A percentile compares a stretch with the other conserved stretches of the same genome.
phyloP scores from a whole-genome alignment of 1,140 invertebrate species.

The Drosophila kanapiae region DNA sequence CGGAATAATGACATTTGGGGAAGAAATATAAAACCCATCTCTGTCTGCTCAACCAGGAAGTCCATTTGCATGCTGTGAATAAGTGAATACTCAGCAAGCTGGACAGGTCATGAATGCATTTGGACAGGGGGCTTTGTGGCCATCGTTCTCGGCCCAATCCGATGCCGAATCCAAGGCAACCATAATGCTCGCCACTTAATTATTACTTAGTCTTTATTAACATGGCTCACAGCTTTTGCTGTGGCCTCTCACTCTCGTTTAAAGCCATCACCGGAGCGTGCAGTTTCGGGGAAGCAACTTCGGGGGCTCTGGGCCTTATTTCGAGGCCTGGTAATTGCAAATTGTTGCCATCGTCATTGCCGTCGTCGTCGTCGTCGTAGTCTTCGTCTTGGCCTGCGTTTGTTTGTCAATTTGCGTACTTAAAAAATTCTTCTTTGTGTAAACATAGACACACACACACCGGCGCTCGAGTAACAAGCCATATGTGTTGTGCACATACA shows the following conservation, averaged over 20 bases:
- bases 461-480: conserved; percentile 41
- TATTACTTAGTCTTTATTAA: conserved; percentile 61
- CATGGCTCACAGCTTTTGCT: conserved; percentile 33
- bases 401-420: conserved; percentile 79
- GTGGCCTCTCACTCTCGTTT: conserved; percentile 47
- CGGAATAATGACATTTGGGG: not conserved
- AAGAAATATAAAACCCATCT: not conserved
- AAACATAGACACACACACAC: conserved; percentile 25
- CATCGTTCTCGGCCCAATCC: conserved; percentile 1
- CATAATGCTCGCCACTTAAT: conserved; percentile 49
- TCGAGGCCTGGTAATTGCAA: conserved; percentile 45
- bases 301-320: conserved; percentile 11
- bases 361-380: not conserved
- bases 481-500: conserved; percentile 61
- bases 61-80: conserved; percentile 60
- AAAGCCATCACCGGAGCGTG: conserved; percentile 49
- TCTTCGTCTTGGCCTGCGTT: conserved; percentile 40
- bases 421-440: conserved; percentile 72
- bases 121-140: not conserved
- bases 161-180: conserved; percentile 35
- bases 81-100: conserved; percentile 12
- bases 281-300: conserved; percentile 22
- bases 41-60: not conserved
- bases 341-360: conserved; percentile 46
- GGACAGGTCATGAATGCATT: conserved; percentile 36